Conservation (phyloP, 2,888 invertebrate species). For the Ectemnius continuus region DNA sequence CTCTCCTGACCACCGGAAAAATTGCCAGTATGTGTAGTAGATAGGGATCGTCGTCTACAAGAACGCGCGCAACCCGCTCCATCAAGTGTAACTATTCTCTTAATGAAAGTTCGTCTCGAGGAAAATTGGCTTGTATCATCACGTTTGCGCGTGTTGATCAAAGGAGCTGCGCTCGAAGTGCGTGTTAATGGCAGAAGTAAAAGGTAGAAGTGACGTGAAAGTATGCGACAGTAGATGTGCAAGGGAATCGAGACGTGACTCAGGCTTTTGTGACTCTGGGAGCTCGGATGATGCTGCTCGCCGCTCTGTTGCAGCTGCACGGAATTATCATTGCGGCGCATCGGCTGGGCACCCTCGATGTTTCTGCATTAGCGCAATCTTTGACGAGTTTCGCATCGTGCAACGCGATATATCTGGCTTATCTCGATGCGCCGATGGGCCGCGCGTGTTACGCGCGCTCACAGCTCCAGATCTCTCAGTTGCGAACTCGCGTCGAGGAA, state of each 20-base stretch:
- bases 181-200: too few relatives aligned
- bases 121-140: conserved; percentile 37
- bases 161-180: too few relatives aligned
- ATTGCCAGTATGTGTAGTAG: too few relatives aligned
- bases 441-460: conserved; percentile 58
- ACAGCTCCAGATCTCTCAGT: conserved; percentile 42
- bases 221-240: too few relatives aligned
- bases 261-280: too few relatives aligned
- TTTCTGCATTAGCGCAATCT: conserved; percentile 45
- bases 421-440: conserved; percentile 49
- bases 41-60: too few relatives aligned
- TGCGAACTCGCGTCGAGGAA: conserved; percentile 48
- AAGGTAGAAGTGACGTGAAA: too few relatives aligned
- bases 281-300: not conserved
- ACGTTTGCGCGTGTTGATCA: not conserved
- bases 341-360: conserved; percentile 17
- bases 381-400: conserved; percentile 37
- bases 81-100: too few relatives aligned
- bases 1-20: too few relatives aligned
- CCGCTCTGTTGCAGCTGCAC: conserved; percentile 5
- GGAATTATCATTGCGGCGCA: conserved; percentile 34
- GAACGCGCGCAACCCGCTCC: too few relatives aligned
- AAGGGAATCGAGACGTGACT: too few relatives aligned
- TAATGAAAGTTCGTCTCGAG: conserved; percentile 9
- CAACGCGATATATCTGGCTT: conserved; percentile 44